Percentiles rank a stretch among this genome's conserved stretches.
phyloP scores from a whole-genome alignment of 92 coral and sea anemone genomes.

The Parazoanthus darwini region DNA sequence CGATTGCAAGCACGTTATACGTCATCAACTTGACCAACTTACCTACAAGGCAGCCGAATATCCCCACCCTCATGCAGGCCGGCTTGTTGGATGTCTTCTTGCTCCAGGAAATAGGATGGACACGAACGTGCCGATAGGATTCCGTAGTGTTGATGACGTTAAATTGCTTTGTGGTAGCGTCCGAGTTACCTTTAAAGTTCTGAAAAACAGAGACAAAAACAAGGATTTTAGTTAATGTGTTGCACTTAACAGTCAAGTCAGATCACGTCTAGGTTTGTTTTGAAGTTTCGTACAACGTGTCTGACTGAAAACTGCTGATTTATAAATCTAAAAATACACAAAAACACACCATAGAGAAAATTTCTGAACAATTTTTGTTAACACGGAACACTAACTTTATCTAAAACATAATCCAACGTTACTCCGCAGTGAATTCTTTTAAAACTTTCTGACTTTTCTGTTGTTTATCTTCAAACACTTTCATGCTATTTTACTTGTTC shows the following conservation, averaged over 20 bases:
- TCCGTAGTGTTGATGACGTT: conserved; percentile 12
- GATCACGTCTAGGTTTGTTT: not conserved
- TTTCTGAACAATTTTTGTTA: too few relatives aligned
- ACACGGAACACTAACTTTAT: too few relatives aligned
- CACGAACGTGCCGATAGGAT: conserved; percentile 1
- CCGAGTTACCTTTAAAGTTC: conserved; percentile 36
- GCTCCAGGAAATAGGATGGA: conserved; percentile 28
- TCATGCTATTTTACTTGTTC: too few relatives aligned
- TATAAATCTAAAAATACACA: too few relatives aligned
- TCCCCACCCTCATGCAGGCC: conserved; percentile 22
- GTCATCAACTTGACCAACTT: not conserved
- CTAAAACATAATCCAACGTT: too few relatives aligned
- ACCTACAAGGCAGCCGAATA: conserved; percentile 18
- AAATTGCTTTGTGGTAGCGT: conserved; percentile 8
- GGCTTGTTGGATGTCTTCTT: conserved; percentile 29
- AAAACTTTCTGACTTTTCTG: too few relatives aligned
- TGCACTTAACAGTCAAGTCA: not conserved
- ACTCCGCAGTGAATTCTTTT: too few relatives aligned
- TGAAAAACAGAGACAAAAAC: not conserved
- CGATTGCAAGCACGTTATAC: too few relatives aligned
- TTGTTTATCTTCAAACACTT: too few relatives aligned
- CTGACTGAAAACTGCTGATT: too few relatives aligned
- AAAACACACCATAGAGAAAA: too few relatives aligned
- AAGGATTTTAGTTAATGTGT: not conserved
- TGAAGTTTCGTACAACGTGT: not conserved